Percentiles rank a stretch among this genome's conserved stretches.
Conservation (phyloP, 1,140 invertebrate species). For the Tetraneura akinire region DNA sequence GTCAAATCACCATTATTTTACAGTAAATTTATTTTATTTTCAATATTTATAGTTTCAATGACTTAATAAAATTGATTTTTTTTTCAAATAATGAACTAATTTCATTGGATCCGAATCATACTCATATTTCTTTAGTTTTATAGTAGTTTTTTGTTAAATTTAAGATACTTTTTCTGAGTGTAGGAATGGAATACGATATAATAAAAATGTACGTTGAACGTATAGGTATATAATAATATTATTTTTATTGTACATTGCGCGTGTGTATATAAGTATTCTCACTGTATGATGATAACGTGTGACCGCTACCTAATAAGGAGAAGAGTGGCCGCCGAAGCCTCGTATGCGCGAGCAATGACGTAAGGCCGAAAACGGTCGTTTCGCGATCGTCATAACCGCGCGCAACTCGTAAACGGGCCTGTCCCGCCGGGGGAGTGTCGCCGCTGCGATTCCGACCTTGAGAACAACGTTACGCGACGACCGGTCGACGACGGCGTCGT, state of each 20-base stretch:
- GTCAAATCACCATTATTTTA: too few species aligned
- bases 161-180: too few species aligned
- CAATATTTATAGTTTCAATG: too few species aligned
- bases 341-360: slow-evolving; percentile 29
- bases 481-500: not conserved
- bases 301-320: slow-evolving; percentile 48
- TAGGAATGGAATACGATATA: not conserved
- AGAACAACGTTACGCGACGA: not conserved
- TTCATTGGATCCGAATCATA: too few species aligned
- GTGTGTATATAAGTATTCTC: too few species aligned
- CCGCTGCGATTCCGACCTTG: not conserved
- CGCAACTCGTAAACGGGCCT: slow-evolving; percentile 20
- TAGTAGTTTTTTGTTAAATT: too few species aligned
- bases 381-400: not conserved
- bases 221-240: not conserved
- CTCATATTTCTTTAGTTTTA: too few species aligned
- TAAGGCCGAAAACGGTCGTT: slow-evolving; percentile 31
- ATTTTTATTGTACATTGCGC: not conserved
- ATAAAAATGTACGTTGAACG: too few species aligned
- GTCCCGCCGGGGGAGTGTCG: slow-evolving; percentile 47
- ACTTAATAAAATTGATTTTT: too few species aligned
- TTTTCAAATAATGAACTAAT: too few species aligned
- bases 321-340: slow-evolving; percentile 17
- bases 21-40: too few species aligned
- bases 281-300: too few species aligned